These are phyloP conservation scores for Porites australiensis DNA, from an alignment of 64 coral and sea anemone genomes.

Conservation along the genomic window DNA sequence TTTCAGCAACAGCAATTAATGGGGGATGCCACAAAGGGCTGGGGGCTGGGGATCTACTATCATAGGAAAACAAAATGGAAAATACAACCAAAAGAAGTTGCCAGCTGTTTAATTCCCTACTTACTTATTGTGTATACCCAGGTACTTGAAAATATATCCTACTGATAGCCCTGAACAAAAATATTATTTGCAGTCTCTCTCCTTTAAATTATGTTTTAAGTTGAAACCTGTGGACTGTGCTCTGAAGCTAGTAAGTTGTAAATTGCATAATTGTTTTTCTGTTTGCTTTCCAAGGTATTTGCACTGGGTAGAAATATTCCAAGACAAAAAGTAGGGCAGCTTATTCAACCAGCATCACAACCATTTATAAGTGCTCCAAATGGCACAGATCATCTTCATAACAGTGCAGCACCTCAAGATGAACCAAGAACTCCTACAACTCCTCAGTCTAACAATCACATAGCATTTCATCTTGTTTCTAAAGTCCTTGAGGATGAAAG, in stretches of 20 bases:
- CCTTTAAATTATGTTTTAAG: background rate
- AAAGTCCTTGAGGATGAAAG: constrained; percentile 98
- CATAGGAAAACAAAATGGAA: too few relatives aligned
- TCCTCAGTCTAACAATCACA: constrained; percentile 87
- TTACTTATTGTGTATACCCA: too few relatives aligned
- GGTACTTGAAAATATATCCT: too few relatives aligned
- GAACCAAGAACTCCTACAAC: constrained; percentile 66
- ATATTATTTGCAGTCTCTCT: too few relatives aligned
- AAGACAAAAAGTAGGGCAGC: background rate
- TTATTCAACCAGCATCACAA: constrained; percentile 4
- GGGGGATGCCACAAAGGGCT: too few relatives aligned
- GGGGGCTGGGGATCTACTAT: too few relatives aligned
- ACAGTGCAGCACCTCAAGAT: constrained; percentile 55
- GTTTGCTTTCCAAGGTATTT: constrained; percentile 9
- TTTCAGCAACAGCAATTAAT: too few relatives aligned
- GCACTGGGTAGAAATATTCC: background rate
- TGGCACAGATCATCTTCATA: background rate
- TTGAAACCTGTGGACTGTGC: background rate
- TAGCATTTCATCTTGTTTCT: constrained; percentile 94
- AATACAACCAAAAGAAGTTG: too few relatives aligned
- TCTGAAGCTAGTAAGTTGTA: too few relatives aligned
- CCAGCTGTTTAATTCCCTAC: too few relatives aligned
- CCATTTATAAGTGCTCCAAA: background rate
- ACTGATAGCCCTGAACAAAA: too few relatives aligned
- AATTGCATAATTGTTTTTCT: background rate